Conservation (phyloP, 2,113 vertebrate species). For the Nyctibius bracteatus region DNA sequence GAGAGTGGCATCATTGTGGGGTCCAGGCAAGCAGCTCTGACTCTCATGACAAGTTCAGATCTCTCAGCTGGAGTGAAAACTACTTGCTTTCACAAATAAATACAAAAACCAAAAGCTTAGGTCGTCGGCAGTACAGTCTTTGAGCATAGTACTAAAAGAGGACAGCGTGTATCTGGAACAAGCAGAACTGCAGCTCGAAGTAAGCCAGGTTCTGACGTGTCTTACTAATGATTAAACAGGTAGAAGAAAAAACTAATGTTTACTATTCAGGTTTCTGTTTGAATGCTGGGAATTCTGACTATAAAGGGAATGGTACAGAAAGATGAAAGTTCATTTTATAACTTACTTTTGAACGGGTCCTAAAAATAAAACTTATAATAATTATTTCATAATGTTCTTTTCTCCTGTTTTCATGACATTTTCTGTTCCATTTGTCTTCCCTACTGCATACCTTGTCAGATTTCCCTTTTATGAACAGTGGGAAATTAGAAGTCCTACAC, state of each 20-base stretch:
- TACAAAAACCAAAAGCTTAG: not conserved
- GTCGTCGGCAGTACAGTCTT: not conserved
- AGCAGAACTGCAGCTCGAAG: not conserved
- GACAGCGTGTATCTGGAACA: not conserved
- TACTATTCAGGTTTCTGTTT: not conserved
- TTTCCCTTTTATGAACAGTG: not conserved
- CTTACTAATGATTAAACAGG: conserved; percentile 56
- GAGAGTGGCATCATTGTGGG: not conserved
- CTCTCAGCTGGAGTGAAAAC: not conserved
- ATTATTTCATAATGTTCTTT: not conserved
- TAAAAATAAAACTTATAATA: not conserved
- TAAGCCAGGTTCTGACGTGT: not conserved
- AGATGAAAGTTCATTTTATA: not conserved
- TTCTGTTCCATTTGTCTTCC: not conserved
- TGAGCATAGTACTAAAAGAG: not conserved
- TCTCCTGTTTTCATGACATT: not conserved
- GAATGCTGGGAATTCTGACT: not conserved
- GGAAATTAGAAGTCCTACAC: not conserved
- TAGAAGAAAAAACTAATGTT: conserved; percentile 6
- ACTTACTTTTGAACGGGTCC: not conserved
- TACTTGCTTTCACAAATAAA: accelerated
- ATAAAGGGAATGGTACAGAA: not conserved
- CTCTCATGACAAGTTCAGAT: accelerated
- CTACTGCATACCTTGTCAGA: not conserved
- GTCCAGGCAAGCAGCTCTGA: not conserved